Evolutionary conservation across 1,140 invertebrate genomes (phyloP), one percentile per base, ranked within the genome.

Genomic region (Temnothorax curvispinosus): DNA sequence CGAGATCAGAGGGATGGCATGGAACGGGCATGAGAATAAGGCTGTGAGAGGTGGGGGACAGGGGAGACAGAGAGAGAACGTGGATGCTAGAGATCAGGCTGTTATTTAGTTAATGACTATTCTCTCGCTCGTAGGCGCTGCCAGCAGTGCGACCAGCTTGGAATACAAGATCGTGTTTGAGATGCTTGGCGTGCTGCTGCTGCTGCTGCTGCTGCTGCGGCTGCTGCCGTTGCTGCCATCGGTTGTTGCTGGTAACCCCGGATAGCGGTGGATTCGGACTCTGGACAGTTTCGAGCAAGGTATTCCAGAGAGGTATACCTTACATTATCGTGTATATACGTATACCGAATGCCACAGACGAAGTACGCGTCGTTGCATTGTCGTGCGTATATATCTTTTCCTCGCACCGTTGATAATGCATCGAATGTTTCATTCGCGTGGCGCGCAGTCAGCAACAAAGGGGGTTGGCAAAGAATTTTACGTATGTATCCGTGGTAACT

Each of bases 121-220:
- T 94, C 92, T 94, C 92, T 93, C 93, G 88, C 93, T 93, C 89
- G 90, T 87, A 89, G 91, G 91, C 92, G 91, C 91, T 91, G 90
- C 86, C 88, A 90, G 90, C 89, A 89, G 87, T 88, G 86, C 89
- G 86, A 81, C 80, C 86, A 85, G 90, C 88, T 88, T 92, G 93
- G 94, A 94, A 94, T 94, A 94, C 93, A 93, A 94, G 94, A 95
- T 95, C 94, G 94, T 94, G 94, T 95, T 94, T 93, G 92, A 95
- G 95, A 95, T 95, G 94, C 92, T 93, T 82, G 89, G 90, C 90
- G 89, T 87, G 90, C 86, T 93, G 90, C 86, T 84, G 90, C 85
- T 85, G 88, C 86, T n/a, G n/a, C n/a, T n/a, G n/a, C n/a, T 69
- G 92, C 52, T 86, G 84, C 69, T 47, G 77, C 75, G 71, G 86